Conservation (phyloP, 1,140 invertebrate species). For the Metaphire vulgaris region DNA sequence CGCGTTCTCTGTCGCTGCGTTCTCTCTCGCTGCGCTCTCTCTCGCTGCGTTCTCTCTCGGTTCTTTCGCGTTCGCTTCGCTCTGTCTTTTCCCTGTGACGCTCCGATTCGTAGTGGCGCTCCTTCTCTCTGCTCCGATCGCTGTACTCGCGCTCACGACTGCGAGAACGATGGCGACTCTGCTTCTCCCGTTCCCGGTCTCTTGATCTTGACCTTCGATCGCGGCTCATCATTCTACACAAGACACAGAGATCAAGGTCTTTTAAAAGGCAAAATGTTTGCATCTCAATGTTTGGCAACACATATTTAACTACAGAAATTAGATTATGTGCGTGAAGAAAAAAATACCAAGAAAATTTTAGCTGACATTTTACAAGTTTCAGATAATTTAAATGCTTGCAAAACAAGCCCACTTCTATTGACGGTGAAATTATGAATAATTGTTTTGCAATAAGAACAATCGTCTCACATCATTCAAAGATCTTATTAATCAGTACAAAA, state of each 20-base stretch:
- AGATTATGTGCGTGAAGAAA: conserved; percentile 6
- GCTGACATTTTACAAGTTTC: conserved; percentile 7
- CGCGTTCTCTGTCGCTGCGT: conserved; percentile 36
- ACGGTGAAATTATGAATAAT: too few species aligned
- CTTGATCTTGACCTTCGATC: conserved; percentile 57
- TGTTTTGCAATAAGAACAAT: too few species aligned
- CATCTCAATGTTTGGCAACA: conserved; percentile 19
- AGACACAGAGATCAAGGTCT: conserved; percentile 15
- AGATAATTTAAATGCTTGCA: background rate
- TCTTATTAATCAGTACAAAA: too few species aligned
- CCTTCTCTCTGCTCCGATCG: conserved; percentile 68
- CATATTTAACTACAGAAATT: background rate
- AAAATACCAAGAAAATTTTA: conserved; percentile 9
- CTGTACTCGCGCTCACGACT: conserved; percentile 50
- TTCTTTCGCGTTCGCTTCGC: conserved; percentile 39
- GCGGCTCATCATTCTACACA: conserved; percentile 30
- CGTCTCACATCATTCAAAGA: too few species aligned
- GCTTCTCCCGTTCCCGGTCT: conserved; percentile 56
- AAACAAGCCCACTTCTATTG: too few species aligned
- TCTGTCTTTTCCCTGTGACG: conserved; percentile 51
- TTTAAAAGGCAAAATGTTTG: conserved; percentile 5
- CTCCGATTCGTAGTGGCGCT: conserved; percentile 51
- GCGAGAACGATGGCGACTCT: conserved; percentile 56
- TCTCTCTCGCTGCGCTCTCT: conserved; percentile 37
- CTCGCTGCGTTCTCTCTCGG: conserved; percentile 40